Base-by-base conservation (phyloP, 2,113 vertebrate genomes). In the Prolemur simus region DNA sequence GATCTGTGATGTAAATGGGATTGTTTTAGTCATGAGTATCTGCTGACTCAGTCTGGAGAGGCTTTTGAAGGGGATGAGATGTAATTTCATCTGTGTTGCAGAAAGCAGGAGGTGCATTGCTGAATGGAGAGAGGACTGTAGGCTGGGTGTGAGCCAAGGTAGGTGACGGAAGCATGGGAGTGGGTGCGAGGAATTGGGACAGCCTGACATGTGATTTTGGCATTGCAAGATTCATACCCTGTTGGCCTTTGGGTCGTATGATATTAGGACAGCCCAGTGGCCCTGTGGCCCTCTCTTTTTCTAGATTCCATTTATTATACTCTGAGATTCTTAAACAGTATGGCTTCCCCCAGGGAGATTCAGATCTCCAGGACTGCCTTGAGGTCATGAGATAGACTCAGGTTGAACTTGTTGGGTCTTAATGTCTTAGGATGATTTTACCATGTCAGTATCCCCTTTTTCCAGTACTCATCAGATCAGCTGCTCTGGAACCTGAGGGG, bases 31-130 rank as follows among this genome's bases (percentile, higher is more conserved):
- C 45, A 42, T 94, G 42, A 85, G 32, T 95, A 89, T 92, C 77
- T 97, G 83, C 84, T 92, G 86, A 97, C 81, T 97, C 89, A 92
- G 89, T 89, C 83, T 76, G 60, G n/a, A 37, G 39, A 90, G 91
- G 87, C 77, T 92, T 96, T 92, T 85, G 95, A 96, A 97, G 54
- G 58, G 82, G 86, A 88, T 71, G 91, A 96, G 96, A 93, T 95
- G 93, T 94, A 97, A 97, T 96, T 94, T 95, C 88, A 98, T 77
- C 96, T 78, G 76, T 92, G 96, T 68, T 34, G 20, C 52, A 58
- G 90, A 87, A 45, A 96, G 64, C 80, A 87, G 78, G n/a, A 94
- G 66, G 71, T 92, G 3, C 52, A 1, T 63, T 92, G 88, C 87
- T 92, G 94, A 71, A 64, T 64, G 80, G 84, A 95, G 85, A 87